A percentile compares a stretch with the other conserved stretches of the same genome.
phyloP scores from a whole-genome alignment of 2,113 vertebrate species.

The Macquaria australasica region DNA sequence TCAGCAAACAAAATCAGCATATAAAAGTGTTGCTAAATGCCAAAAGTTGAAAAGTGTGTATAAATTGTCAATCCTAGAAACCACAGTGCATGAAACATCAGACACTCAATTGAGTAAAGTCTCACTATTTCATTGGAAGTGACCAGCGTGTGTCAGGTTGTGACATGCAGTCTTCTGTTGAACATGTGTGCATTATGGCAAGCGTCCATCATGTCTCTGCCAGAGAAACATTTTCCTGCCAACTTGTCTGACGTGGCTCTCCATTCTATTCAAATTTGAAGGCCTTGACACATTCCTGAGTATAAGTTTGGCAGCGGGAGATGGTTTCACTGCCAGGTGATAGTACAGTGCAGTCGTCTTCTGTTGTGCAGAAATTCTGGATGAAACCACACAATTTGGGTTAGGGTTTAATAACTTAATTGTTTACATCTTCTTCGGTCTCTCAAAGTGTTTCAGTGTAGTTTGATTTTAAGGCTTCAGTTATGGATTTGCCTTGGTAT shows the following conservation, averaged over 20 bases:
- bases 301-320: conserved; percentile 36
- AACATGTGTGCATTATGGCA: conserved; percentile 63
- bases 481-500: not conserved
- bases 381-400: not conserved
- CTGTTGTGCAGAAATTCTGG: conserved; percentile 29
- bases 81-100: not conserved
- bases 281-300: conserved; percentile 41
- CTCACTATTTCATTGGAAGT: conserved; percentile 26
- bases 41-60: not conserved
- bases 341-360: conserved; percentile 11
- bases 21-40: not conserved
- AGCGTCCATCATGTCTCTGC: conserved; percentile 52
- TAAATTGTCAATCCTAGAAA: not conserved
- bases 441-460: not conserved
- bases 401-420: not conserved
- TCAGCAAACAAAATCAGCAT: not conserved
- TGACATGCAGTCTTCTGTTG: conserved; percentile 64
- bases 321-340: conserved; percentile 44
- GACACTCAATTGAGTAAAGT: conserved; percentile 5
- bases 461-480: not conserved
- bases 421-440: not conserved
- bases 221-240: conserved; percentile 61
- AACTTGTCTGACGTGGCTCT: conserved; percentile 59
- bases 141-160: conserved; percentile 62
- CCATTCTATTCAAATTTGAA: conserved; percentile 44